Base-by-base conservation (phyloP, 2,113 vertebrate species). In the Tauraco erythrolophus region DNA sequence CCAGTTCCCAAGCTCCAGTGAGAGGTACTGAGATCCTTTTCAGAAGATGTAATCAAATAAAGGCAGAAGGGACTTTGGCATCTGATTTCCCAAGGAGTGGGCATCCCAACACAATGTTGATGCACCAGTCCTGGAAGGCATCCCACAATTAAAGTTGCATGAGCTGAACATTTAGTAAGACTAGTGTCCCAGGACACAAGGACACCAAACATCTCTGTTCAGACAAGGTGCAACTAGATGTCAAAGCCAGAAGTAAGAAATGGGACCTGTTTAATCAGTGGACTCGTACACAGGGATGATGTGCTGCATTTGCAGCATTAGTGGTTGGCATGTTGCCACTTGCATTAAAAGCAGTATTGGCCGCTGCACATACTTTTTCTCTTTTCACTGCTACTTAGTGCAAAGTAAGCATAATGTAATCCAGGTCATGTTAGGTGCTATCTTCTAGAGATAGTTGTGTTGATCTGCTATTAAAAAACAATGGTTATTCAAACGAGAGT, bases 101-200 rank as follows among this genome's bases (percentile, higher is more conserved):
- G 4, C 5, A 17, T 74, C 31, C 33, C 54, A 56, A 5, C 11
- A 28, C 11, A 5, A 19, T 23, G 19, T 19, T 66, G 4, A 24
- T 31, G 71, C 35, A 43, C 41, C 41, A 43, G 41, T 43, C 41
- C 41, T 43, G 41, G 41, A 43, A 43, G 41, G 14, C 41, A 43
- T 14, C 41, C 41, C 41, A 43, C 41, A 43, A 43, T 14, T 43
- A 11, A 43, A 43, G 12, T 43, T 43, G 41, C 2, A 1, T 1
- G 58, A 39, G 30, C 37, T 31, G 75, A 68, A 54, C 7, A 7
- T 46, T 31, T 77, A 48, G 31, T 48, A 69, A 23, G 3, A 7
- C 2, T 50, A 1, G 1, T 35, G 2, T 27, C 19, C n/a, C 2
- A 3, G 62, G 80, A 3, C 7, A 3, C 7, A 64, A 86, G 23